These are phyloP conservation scores for Drosophila punjabiensis DNA, from an alignment of 1,140 invertebrate species.

Conservation along the genomic window DNA sequence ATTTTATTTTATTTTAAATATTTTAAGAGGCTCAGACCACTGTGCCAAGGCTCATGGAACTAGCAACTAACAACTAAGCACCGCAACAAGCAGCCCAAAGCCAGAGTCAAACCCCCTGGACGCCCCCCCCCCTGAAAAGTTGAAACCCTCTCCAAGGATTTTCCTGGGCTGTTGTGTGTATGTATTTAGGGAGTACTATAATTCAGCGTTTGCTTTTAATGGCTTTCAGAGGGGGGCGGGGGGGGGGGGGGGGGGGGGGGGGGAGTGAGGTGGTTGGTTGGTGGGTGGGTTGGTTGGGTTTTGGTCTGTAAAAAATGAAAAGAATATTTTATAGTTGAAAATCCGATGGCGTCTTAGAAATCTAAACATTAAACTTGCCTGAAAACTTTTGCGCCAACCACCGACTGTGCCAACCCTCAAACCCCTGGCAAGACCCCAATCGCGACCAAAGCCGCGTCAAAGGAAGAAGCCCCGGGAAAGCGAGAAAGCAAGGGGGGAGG, in stretches of 20 bases:
- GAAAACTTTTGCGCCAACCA: conserved; percentile 59
- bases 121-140: background rate
- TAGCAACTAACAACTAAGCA: conserved; percentile 50
- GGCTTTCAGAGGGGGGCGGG: conserved; percentile 30
- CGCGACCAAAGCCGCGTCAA: conserved; percentile 62
- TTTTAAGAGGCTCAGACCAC: conserved; percentile 7
- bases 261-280: too few species aligned
- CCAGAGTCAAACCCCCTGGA: background rate
- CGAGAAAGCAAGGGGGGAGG: background rate
- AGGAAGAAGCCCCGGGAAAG: conserved; percentile 19
- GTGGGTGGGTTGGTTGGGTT: conserved; percentile 3
- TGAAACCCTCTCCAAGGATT: conserved; percentile 11
- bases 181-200: conserved; percentile 47
- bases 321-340: conserved; percentile 79
- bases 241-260: background rate
- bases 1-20: background rate
- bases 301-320: conserved; percentile 35
- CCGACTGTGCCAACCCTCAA: conserved; percentile 23
- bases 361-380: conserved; percentile 79
- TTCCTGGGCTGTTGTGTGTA: conserved; percentile 9
- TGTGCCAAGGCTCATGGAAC: conserved; percentile 10
- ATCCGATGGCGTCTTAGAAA: conserved; percentile 76
- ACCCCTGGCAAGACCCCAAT: background rate
- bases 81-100: conserved; percentile 39
- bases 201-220: conserved; percentile 67